Percentiles rank a stretch among this genome's conserved stretches.
These are phyloP conservation scores for Camptogramma bilineatum DNA, from an alignment of 2,888 invertebrate species.

Conservation along the genomic window DNA sequence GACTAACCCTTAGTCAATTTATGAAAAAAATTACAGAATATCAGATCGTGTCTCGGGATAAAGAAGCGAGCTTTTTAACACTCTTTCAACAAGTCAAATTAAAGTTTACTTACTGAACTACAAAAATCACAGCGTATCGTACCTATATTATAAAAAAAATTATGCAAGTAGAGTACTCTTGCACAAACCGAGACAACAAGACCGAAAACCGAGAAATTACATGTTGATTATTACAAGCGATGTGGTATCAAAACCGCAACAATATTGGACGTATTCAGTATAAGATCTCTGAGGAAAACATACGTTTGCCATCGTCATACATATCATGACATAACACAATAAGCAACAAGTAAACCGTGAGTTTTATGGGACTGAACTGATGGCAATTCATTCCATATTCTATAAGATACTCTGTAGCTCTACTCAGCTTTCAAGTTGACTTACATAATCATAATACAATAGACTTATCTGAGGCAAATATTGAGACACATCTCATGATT, in stretches of 20 bases:
- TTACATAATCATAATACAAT: neutral
- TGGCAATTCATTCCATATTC: conserved; percentile 21
- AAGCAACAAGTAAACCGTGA: conserved; percentile 26
- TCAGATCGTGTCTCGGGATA: no score
- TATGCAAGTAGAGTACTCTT: neutral
- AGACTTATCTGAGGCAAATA: neutral
- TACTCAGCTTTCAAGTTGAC: neutral
- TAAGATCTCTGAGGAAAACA: conserved; percentile 13
- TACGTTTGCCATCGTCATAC: conserved; percentile 13
- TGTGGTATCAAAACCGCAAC: neutral
- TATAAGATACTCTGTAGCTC: neutral
- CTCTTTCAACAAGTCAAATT: no score
- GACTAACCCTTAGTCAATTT: no score
- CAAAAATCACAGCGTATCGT: no score
- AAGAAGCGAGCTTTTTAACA: no score
- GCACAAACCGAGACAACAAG: neutral
- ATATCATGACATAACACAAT: conserved; percentile 30
- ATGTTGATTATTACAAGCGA: neutral
- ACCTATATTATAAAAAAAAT: no score
- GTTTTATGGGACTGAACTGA: conserved; percentile 17
- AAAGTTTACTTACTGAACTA: no score
- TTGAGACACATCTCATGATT: neutral
- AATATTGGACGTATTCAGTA: neutral
- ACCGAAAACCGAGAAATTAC: neutral
- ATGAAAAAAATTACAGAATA: no score